Conservation (phyloP, 2,888 invertebrate species). For the Drosophila differens region DNA sequence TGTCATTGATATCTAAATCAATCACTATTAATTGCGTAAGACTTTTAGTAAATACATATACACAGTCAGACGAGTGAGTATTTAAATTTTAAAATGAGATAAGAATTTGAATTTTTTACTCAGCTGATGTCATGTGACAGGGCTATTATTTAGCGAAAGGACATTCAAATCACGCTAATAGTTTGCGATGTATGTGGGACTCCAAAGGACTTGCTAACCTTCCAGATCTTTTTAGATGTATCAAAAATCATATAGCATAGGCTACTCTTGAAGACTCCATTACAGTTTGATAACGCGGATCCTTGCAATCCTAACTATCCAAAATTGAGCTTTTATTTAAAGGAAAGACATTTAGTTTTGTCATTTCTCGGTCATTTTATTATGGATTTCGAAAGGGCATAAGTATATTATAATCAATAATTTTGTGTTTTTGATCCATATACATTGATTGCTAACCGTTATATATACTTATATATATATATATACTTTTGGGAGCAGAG, state of each 20-base stretch:
- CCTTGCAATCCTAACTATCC: background rate
- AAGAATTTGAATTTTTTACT: background rate
- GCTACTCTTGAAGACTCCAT: background rate
- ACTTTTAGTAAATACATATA: background rate
- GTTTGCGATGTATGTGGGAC: background rate
- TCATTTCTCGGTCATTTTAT: background rate
- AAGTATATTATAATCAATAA: fast-evolving
- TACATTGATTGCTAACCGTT: background rate
- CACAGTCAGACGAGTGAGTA: background rate
- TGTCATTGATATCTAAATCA: constrained; percentile 17
- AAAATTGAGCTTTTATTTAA: background rate
- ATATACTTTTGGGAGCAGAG: background rate
- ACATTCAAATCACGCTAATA: background rate
- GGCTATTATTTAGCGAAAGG: background rate
- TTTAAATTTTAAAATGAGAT: background rate
- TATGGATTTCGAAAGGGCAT: background rate
- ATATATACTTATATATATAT: too few relatives aligned
- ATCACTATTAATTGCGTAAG: background rate
- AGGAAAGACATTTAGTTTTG: background rate
- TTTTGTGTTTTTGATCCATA: background rate
- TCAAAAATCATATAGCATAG: fast-evolving
- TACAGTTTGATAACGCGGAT: background rate
- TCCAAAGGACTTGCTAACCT: background rate
- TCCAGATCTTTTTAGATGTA: background rate
- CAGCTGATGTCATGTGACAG: background rate